Evolutionary conservation across 2,113 vertebrate genomes (phyloP).

Genomic region (Neolamprologus modestus): DNA sequence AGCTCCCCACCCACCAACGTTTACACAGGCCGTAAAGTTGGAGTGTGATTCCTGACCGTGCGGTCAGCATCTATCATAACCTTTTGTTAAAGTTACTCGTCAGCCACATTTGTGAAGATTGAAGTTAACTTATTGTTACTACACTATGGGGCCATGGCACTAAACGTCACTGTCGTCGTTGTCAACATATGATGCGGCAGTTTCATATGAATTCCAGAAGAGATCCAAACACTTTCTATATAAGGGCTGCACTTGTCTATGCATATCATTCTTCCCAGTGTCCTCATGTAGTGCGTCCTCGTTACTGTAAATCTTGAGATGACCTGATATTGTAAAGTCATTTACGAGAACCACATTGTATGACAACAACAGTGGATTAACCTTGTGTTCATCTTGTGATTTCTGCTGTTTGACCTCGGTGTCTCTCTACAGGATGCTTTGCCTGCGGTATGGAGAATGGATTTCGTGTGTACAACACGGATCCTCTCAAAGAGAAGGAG

Average conservation of each 20-base stretch:
- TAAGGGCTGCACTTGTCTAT: background rate
- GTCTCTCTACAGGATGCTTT: slow-evolving; percentile 83
- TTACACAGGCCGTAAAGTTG: background rate
- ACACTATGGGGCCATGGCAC: background rate
- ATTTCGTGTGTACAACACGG: slow-evolving; percentile 97
- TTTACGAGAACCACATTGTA: no score
- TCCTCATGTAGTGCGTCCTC: background rate
- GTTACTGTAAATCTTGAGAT: background rate
- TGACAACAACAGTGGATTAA: background rate
- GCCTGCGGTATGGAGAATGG: slow-evolving; percentile 99
- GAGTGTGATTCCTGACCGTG: background rate
- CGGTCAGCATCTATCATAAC: background rate
- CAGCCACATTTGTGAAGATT: background rate
- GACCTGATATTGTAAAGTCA: background rate
- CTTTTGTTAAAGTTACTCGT: background rate
- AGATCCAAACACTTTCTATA: background rate
- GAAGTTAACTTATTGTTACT: background rate
- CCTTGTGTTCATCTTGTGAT: background rate
- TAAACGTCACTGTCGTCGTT: background rate
- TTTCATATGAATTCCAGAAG: background rate
- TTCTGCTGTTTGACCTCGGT: background rate
- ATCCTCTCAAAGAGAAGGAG: slow-evolving; percentile 98
- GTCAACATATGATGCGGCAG: background rate
- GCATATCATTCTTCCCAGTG: background rate
- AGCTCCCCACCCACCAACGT: background rate